A percentile compares a stretch with the other conserved stretches of the same genome.
Conservation (phyloP, 2,888 invertebrate genomes). For the Leptinotarsa rubiginosa region DNA sequence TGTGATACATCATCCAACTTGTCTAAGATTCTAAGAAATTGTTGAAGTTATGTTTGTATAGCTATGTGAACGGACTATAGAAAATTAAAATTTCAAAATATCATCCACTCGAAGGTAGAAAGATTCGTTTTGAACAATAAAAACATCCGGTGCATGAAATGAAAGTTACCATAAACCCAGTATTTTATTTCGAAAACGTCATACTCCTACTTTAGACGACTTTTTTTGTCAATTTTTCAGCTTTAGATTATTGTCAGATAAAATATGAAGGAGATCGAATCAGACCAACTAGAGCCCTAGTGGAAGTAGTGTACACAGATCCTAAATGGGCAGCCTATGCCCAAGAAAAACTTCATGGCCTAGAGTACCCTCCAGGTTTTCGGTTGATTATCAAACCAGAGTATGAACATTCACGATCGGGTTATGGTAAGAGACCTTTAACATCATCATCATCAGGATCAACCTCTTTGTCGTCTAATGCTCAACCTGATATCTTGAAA, state of each 20-base stretch:
- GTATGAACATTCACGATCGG: slow-evolving; percentile 52
- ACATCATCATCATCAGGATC: slow-evolving; percentile 23
- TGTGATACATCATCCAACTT: no score
- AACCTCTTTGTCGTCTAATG: background rate
- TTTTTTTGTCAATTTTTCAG: slow-evolving; percentile 48
- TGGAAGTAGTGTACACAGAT: slow-evolving; percentile 78
- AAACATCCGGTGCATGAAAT: no score
- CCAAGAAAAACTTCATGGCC: slow-evolving; percentile 87
- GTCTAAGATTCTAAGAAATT: no score
- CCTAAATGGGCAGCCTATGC: slow-evolving; percentile 81
- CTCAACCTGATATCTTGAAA: slow-evolving; percentile 72
- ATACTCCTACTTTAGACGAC: background rate
- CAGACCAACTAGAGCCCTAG: slow-evolving; percentile 69
- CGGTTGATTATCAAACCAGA: slow-evolving; percentile 82
- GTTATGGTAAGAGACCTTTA: slow-evolving; percentile 26
- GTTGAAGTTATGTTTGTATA: no score
- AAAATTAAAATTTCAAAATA: no score
- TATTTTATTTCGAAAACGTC: no score
- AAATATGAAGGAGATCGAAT: slow-evolving; percentile 66
- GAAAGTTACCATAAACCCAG: no score
- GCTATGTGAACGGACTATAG: no score
- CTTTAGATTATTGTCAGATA: slow-evolving; percentile 73
- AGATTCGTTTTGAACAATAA: no score
- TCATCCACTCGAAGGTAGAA: no score
- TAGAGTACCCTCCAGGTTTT: slow-evolving; percentile 92